Evolutionary conservation across 2,113 vertebrate species (phyloP).

Genomic region (Psilopsiagon aurifrons): DNA sequence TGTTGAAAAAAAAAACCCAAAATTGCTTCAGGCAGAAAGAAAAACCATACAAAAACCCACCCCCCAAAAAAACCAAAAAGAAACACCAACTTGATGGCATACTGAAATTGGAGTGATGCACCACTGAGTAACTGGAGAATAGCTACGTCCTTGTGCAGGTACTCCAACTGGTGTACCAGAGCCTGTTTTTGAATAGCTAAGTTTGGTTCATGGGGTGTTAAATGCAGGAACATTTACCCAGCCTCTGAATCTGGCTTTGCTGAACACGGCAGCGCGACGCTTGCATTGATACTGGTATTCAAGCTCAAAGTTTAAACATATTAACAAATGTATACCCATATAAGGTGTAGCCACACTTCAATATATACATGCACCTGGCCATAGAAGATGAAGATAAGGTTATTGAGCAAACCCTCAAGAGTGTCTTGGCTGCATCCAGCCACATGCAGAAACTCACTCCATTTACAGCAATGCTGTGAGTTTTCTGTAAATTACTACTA

Average conservation of each 20-base stretch:
- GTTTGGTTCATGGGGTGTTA: not conserved
- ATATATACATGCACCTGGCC: not conserved
- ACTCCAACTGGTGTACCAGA: not conserved
- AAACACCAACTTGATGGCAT: not conserved
- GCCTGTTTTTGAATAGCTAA: not conserved
- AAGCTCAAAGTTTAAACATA: not conserved
- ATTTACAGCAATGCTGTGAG: not conserved
- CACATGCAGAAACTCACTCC: not conserved
- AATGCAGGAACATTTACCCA: not conserved
- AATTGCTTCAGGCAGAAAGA: not conserved
- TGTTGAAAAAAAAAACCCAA: not conserved
- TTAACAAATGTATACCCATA: not conserved
- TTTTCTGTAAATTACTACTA: not conserved
- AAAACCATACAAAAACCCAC: not conserved
- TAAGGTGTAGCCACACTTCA: not conserved
- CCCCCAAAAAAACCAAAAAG: not conserved
- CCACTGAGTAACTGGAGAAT: not conserved
- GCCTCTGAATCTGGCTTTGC: not conserved
- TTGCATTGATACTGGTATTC: not conserved
- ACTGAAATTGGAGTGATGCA: not conserved
- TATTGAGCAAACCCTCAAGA: not conserved
- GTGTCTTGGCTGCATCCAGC: not conserved
- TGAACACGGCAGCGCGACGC: not conserved
- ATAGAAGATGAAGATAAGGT: not conserved
- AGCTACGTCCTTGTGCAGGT: not conserved